A percentile compares a stretch with the other conserved stretches of the same genome.
Evolutionary conservation across 2,113 vertebrate species (phyloP).

Genomic region (Osmerus eperlanus): DNA sequence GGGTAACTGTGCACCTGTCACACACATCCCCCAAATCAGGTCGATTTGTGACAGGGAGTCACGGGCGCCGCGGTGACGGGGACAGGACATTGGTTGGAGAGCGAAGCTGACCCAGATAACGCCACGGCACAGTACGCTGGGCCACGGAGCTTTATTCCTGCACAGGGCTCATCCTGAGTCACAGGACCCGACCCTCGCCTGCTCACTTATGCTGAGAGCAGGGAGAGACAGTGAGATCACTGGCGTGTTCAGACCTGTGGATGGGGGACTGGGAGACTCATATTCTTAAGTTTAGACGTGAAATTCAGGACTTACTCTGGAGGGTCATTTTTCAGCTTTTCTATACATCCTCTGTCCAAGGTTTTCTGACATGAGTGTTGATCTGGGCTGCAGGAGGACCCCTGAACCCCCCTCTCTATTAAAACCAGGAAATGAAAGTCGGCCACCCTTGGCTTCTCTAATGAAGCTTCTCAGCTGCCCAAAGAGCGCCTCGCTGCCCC

Average conservation of each 20-base stretch:
- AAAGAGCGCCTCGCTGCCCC: constrained; percentile 29
- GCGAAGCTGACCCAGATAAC: constrained; percentile 54
- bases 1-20: constrained; percentile 12
- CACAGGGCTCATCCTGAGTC: constrained; percentile 5
- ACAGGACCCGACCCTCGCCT: constrained; percentile 11
- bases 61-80: constrained; percentile 25
- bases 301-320: not conserved
- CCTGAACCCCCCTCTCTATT: constrained; percentile 70
- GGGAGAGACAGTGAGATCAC: constrained; percentile 58
- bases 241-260: constrained; percentile 66
- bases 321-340: not conserved
- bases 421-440: constrained; percentile 67
- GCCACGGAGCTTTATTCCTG: constrained; percentile 44
- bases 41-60: constrained; percentile 41
- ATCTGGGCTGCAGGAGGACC: constrained; percentile 72
- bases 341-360: constrained; percentile 53
- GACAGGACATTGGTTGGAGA: constrained; percentile 26
- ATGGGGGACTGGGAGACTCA: not conserved
- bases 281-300: too few relatives aligned
- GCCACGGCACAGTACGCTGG: constrained; percentile 11
- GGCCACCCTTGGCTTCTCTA: constrained; percentile 59
- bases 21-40: constrained; percentile 44
- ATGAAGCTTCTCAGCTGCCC: constrained; percentile 52
- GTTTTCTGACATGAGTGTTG: constrained; percentile 74
- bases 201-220: not conserved